Percentiles rank a stretch among this genome's conserved stretches.
Evolutionary conservation across 2,888 invertebrate species (phyloP).

Genomic region (Cetonia aurata): DNA sequence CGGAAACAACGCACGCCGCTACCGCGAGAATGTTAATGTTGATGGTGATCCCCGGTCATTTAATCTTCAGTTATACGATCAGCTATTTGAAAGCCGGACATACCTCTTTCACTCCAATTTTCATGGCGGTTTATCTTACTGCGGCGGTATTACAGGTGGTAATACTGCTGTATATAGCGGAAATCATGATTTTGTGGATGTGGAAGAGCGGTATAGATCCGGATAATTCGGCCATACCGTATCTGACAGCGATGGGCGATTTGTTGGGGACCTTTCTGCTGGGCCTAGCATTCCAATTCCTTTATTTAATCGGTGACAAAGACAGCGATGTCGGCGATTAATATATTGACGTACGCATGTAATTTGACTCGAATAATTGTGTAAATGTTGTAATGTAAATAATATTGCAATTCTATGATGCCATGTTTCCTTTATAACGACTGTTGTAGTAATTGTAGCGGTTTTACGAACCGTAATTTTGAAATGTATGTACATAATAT

Average conservation of each 20-base stretch:
- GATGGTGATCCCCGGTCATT: conserved; percentile 91
- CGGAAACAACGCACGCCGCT: conserved; percentile 63
- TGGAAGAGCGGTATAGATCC: conserved; percentile 87
- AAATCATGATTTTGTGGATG: conserved; percentile 86
- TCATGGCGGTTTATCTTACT: conserved; percentile 76
- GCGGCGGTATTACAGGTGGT: conserved; percentile 70
- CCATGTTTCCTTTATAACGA: too few species aligned
- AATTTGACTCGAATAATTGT: too few species aligned
- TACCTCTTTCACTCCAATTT: conserved; percentile 85
- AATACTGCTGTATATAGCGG: conserved; percentile 82
- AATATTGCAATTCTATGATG: too few species aligned
- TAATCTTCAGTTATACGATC: conserved; percentile 89
- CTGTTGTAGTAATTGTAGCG: too few species aligned
- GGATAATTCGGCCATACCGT: conserved; percentile 91
- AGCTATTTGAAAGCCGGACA: conserved; percentile 86
- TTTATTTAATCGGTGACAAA: conserved; percentile 80
- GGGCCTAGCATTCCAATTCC: conserved; percentile 79
- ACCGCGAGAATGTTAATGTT: conserved; percentile 68
- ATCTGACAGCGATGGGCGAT: conserved; percentile 90
- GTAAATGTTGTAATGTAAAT: too few species aligned
- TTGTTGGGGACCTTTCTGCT: conserved; percentile 85
- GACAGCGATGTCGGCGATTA: conserved; percentile 81
- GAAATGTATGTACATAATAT: too few species aligned
- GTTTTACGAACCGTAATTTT: too few species aligned
- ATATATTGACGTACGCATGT: conserved; percentile 43